These are phyloP conservation scores for Steinernema hermaphroditum DNA, from an alignment of 2,888 invertebrate species.

Conservation along the genomic window DNA sequence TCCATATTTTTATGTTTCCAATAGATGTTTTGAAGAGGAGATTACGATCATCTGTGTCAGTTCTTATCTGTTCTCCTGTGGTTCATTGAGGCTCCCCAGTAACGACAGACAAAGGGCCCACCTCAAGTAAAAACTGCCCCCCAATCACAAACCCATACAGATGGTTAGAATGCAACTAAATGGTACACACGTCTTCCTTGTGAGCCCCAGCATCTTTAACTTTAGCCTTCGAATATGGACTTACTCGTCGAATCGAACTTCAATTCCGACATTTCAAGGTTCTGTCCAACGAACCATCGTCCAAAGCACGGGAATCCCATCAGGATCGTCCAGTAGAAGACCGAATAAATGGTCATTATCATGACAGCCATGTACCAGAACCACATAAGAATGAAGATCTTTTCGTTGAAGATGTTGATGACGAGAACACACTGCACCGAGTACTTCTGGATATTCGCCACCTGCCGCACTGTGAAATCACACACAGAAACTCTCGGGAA, in stretches of 20 bases:
- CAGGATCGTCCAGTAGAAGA: constrained; percentile 60
- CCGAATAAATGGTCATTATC: constrained; percentile 51
- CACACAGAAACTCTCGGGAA: constrained; percentile 59
- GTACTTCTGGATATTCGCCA: constrained; percentile 66
- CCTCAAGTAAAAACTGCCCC: no score
- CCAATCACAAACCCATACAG: no score
- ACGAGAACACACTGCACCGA: constrained; percentile 66
- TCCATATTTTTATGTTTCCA: no score
- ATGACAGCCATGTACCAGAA: constrained; percentile 62
- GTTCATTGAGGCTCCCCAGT: no score
- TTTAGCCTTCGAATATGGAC: background rate
- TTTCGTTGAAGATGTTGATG: constrained; percentile 66
- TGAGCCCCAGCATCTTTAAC: background rate
- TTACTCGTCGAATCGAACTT: constrained; percentile 43
- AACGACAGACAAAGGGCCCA: no score
- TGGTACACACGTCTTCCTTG: no score
- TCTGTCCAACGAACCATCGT: constrained; percentile 58
- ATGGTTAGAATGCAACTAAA: no score
- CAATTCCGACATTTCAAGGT: constrained; percentile 55
- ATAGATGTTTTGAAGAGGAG: no score
- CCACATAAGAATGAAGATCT: constrained; percentile 65
- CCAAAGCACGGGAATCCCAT: constrained; percentile 61
- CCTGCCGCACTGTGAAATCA: constrained; percentile 61
- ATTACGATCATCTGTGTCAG: no score
- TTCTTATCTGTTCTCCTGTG: no score